Evolutionary conservation across 2,113 vertebrate genomes (phyloP).

Genomic region (Grammomys surdaster): DNA sequence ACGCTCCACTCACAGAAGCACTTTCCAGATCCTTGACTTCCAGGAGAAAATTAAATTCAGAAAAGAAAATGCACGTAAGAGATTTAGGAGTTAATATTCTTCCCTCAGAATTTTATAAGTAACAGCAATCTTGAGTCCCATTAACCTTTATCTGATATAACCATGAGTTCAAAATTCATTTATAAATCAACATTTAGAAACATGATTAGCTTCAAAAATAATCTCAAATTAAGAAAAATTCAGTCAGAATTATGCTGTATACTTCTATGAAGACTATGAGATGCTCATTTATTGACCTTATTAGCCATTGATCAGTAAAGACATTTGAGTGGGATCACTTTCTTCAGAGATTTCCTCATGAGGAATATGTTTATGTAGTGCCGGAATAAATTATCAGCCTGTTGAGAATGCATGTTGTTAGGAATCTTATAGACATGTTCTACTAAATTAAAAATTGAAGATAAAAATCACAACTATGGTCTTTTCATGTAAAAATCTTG

Average conservation of each 20-base stretch:
- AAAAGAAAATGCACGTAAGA: neutral
- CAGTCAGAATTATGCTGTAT: neutral
- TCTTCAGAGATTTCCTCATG: neutral
- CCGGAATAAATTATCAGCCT: neutral
- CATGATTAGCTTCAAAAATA: neutral
- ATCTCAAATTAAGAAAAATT: neutral
- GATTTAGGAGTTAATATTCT: neutral
- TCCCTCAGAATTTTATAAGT: constrained; percentile 6
- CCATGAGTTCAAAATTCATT: neutral
- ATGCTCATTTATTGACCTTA: constrained; percentile 16
- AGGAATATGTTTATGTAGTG: neutral
- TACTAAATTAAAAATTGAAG: neutral
- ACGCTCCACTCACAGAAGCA: neutral
- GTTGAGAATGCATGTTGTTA: neutral
- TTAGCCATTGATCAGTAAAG: neutral
- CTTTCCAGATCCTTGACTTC: neutral
- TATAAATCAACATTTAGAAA: constrained; percentile 18
- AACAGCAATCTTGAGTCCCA: neutral
- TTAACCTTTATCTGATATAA: neutral
- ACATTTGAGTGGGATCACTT: neutral
- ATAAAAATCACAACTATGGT: constrained; percentile 51
- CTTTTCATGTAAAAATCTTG: neutral
- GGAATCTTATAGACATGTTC: neutral
- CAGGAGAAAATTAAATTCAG: neutral
- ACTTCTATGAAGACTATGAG: neutral